Base-by-base conservation (phyloP, 2,113 vertebrate species). In the Peromyscus polionotus region DNA sequence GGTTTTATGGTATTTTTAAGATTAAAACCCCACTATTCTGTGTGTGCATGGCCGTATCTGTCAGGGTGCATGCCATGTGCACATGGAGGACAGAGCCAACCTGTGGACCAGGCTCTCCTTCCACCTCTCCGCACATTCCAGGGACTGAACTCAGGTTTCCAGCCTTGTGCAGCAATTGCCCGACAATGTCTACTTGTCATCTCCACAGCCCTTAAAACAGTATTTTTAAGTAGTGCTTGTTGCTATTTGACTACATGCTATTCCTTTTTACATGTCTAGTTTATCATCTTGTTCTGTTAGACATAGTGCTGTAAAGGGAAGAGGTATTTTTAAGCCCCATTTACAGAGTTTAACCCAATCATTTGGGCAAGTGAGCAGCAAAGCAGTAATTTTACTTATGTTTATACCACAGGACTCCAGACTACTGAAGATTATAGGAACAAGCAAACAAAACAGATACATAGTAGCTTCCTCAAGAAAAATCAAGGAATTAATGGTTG, bases 401-500 rank as follows among this genome's bases (percentile, higher is more conserved):
- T 88, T 89, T 95, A 93, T 86, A 75, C 28, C 13, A 28, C 77
- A 94, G 45, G 45, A 85, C 8, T 26, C 57, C 12, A 20, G 45
- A 91, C 14, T 42, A 51, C 36, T 9, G 51, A 92, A 96, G 42
- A 95, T 77, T 77, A 91, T 3, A 94, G 67, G 77, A 80, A 54
- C 48, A 84, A 61, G 26, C 51, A 94, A 92, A 91, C 42, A 91
- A 91, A 93, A 80, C 13, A 7, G 22, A 93, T 28, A 91, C 75
- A 94, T 17, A 96, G 39, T 48, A 13, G 57, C 36, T 96, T 95
- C 54, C 59, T 68, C 9, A 81, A 24, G 42, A 86, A 91, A 85
- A 95, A 93, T 7, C 2, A 79, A 16, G 63, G 88, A 95, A 86
- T 91, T 79, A 92, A 86, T 57, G n/a, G 36, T 28, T 93, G 54